Conservation (phyloP, 2,113 vertebrate genomes). For the Galemys pyrenaicus region DNA sequence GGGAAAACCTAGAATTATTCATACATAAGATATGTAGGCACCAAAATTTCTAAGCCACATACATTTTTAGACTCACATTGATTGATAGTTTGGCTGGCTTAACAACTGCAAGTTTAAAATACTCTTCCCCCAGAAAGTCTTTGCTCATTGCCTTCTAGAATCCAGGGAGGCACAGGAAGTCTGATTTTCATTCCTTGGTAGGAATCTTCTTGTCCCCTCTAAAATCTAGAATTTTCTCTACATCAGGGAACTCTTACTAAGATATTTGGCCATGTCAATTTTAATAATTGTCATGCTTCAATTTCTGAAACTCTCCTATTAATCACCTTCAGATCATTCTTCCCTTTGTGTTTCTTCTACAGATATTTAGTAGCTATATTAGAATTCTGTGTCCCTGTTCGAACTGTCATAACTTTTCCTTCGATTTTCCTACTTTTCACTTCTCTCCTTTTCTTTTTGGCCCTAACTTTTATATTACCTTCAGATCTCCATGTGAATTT, state of each 20-base stretch:
- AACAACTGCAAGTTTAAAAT: conserved; percentile 41
- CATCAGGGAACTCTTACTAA: neutral
- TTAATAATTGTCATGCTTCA: neutral
- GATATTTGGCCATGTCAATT: neutral
- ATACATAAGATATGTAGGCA: neutral
- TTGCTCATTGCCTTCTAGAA: neutral
- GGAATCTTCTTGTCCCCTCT: neutral
- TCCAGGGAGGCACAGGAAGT: neutral
- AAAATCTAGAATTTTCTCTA: conserved; percentile 26
- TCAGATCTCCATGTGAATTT: neutral
- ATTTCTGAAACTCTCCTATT: neutral
- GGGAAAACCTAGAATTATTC: neutral
- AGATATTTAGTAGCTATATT: neutral
- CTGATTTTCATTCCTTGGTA: neutral
- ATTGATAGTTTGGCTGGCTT: conserved; percentile 5
- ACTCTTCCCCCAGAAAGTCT: neutral
- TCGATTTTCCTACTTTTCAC: neutral
- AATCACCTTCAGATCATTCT: neutral
- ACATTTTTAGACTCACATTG: conserved; percentile 4
- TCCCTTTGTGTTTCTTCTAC: neutral
- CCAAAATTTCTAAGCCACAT: neutral
- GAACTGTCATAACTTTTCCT: neutral
- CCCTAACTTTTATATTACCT: neutral
- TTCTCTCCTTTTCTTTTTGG: neutral
- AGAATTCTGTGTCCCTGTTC: neutral